phyloP scores from a whole-genome alignment of 2,797 vertebrate species.

The Nyctibius grandis region DNA sequence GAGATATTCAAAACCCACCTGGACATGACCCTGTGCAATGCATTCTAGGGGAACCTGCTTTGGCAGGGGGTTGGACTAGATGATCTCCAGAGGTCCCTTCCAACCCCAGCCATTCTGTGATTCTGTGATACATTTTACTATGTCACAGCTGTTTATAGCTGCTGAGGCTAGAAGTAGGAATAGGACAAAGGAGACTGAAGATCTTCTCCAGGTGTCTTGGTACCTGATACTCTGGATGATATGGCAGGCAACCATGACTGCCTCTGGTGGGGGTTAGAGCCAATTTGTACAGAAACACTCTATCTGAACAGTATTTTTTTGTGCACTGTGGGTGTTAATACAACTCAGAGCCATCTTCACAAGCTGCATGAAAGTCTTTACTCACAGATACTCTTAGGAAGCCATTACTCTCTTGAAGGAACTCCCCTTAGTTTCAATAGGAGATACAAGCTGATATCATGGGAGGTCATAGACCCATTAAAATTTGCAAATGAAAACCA shows the following conservation, averaged over 20 bases:
- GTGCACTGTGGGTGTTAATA: neutral
- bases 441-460: neutral
- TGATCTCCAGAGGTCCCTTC: too few species aligned
- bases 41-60: too few species aligned
- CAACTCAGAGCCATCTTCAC: neutral
- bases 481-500: neutral
- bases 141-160: neutral
- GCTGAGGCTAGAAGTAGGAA: neutral
- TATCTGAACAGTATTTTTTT: neutral
- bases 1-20: too few species aligned
- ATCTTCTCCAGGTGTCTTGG: too few species aligned
- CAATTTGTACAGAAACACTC: neutral
- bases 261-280: neutral
- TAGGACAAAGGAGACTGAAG: neutral
- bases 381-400: neutral
- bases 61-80: too few species aligned
- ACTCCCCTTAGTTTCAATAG: neutral
- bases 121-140: too few species aligned
- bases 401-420: neutral
- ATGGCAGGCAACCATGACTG: rapidly evolving
- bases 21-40: too few species aligned
- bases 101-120: too few species aligned
- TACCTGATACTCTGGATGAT: too few species aligned
- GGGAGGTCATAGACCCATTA: neutral
- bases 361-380: neutral